phyloP scores from a whole-genome alignment of 92 coral and sea anemone genomes.

The Muricea muricata region DNA sequence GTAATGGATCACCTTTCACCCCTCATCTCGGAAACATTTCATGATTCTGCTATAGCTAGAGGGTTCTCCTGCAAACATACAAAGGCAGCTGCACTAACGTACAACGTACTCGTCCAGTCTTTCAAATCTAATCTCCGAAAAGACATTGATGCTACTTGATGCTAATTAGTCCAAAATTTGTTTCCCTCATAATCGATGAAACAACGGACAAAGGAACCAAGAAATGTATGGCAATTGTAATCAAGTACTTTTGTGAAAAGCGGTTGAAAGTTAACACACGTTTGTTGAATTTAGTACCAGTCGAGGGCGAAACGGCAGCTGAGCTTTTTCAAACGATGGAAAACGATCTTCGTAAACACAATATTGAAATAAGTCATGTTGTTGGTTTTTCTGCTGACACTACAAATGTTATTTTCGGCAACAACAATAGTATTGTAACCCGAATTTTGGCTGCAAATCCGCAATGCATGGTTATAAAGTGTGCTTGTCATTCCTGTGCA shows the following conservation, averaged over 20 bases:
- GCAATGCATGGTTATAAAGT: constrained; percentile 21
- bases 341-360: constrained; percentile 1
- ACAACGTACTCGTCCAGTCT: background rate
- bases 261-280: background rate
- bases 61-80: constrained; percentile 27
- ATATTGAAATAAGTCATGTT: background rate
- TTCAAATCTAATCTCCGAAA: constrained; percentile 1
- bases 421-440: constrained; percentile 24
- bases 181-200: constrained; percentile 14
- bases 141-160: background rate
- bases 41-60: constrained; percentile 23
- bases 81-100: constrained; percentile 20
- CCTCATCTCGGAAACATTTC: background rate
- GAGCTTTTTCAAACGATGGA: constrained; percentile 30
- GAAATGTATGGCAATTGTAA: constrained; percentile 26
- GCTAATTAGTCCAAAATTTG: background rate
- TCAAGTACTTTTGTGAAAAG: constrained; percentile 1
- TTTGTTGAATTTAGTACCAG: constrained; percentile 23
- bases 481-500: constrained; percentile 17
- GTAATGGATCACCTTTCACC: constrained; percentile 21
- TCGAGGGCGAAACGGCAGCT: constrained; percentile 15
- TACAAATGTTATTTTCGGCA: constrained; percentile 23
- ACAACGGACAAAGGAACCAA: constrained; percentile 17
- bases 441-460: constrained; percentile 27
- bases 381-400: background rate